These are phyloP conservation scores for Chrysomela aeneicollis DNA, from an alignment of 2,888 invertebrate species.

Conservation along the genomic window DNA sequence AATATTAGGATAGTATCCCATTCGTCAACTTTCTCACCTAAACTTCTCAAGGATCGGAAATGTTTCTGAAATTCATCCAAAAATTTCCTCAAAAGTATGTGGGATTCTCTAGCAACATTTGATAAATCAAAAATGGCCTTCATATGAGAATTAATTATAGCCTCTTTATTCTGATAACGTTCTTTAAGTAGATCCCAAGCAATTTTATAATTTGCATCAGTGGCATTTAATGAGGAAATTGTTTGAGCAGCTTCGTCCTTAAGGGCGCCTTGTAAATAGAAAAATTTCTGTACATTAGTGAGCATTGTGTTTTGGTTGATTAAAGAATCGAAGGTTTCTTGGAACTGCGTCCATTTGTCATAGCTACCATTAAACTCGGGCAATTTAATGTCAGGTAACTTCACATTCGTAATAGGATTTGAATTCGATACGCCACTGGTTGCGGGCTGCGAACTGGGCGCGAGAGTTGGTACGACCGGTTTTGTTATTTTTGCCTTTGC, in stretches of 20 bases:
- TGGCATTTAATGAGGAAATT: constrained; percentile 11
- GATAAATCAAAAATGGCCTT: constrained; percentile 28
- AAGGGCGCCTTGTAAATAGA: constrained; percentile 8
- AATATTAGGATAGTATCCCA: constrained; percentile 1
- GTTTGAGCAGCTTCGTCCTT: constrained; percentile 16
- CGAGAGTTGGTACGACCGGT: too few species aligned
- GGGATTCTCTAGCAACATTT: constrained; percentile 20
- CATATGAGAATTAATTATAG: too few species aligned
- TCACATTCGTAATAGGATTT: too few species aligned
- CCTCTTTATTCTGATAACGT: constrained; percentile 19
- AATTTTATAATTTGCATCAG: constrained; percentile 16
- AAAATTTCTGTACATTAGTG: constrained; percentile 10
- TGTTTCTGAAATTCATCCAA: constrained; percentile 1
- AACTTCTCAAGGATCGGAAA: not conserved
- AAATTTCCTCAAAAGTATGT: constrained; percentile 6
- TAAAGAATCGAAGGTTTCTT: constrained; percentile 19
- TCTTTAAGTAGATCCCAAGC: constrained; percentile 16
- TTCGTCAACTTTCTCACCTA: constrained; percentile 7
- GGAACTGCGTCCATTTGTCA: constrained; percentile 16
- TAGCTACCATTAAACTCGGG: constrained; percentile 19
- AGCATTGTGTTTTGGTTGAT: constrained; percentile 16
- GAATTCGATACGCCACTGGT: too few species aligned
- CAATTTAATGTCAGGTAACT: constrained; percentile 6
- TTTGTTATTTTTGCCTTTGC: too few species aligned
- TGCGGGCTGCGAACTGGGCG: too few species aligned